Base-by-base conservation (phyloP, 2,888 invertebrate species). In the Magallana nippona region DNA sequence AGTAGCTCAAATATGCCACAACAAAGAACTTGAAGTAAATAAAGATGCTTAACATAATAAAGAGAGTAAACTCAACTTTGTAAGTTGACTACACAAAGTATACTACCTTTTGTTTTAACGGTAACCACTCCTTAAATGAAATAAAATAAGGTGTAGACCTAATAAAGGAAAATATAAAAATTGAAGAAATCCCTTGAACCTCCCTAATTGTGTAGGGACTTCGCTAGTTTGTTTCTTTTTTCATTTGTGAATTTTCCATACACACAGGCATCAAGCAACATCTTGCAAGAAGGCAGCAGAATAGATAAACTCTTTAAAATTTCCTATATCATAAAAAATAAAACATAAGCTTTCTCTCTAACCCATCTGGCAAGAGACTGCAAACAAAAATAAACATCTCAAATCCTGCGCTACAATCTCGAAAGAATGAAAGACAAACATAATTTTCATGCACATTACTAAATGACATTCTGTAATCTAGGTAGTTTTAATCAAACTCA, bases 81-180 rank as follows among this genome's bases (percentile, higher is more conserved):
- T 60, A 60, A 60, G 44, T 44, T 44, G 44, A 60, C n/a, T 19
- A 60, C 60, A 19, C n/a, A 19, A 19, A 10, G n/a, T 19, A 60
- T 63, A 63, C 63, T 63, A 63, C 63, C 63, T 63, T 63, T 63
- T 63, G 63, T 63, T 63, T 63, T 63, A 63, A 44, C 44, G 44
- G 44, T 44, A 44, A 63, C 63, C 60, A 60, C 60, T 60, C 60
- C 63, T 63, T 63, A 63, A 63, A 63, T 63, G 63, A 63, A 63
- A 63, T 63, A 63, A 63, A 63, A 63, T 27, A 63, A 63, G 63
- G 63, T 63, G 63, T 22, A 63, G 22, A 63, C 63, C 63, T 22
- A 63, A 27, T 63, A 63, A 63, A 22, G 63, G 62, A 22, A 63
- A 63, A 63, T 11, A 22, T 13, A 63, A 19, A 19, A 63, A 27